These are phyloP conservation scores for Osmerus mordax DNA, from an alignment of 2,113 vertebrate species.

Conservation along the genomic window DNA sequence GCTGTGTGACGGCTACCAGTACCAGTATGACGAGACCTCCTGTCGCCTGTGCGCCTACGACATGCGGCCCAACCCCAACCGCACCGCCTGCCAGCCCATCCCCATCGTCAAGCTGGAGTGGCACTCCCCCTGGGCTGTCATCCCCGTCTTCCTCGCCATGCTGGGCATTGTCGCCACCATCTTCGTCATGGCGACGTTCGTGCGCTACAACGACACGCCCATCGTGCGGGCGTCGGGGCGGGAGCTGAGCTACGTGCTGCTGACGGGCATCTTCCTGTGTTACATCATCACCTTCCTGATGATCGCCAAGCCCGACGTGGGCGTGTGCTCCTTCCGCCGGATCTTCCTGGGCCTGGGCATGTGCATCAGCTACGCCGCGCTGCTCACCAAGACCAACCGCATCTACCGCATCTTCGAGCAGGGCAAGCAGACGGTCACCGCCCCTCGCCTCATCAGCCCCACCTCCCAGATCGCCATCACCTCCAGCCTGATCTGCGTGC, in stretches of 20 bases:
- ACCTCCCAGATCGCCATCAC: slow-evolving; percentile 72
- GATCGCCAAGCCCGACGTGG: slow-evolving; percentile 68
- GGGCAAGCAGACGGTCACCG: slow-evolving; percentile 69
- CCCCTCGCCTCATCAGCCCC: slow-evolving; percentile 70
- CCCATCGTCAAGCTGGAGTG: slow-evolving; percentile 70
- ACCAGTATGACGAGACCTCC: slow-evolving; percentile 68
- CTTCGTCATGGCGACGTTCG: slow-evolving; percentile 69
- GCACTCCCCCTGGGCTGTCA: slow-evolving; percentile 68
- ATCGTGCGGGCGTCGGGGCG: slow-evolving; percentile 67
- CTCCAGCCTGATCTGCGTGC: slow-evolving; percentile 66
- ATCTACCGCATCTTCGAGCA: slow-evolving; percentile 72
- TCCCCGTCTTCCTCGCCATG: slow-evolving; percentile 69
- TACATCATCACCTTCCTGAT: slow-evolving; percentile 73
- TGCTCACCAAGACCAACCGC: slow-evolving; percentile 71
- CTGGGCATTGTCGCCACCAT: slow-evolving; percentile 68
- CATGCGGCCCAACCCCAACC: slow-evolving; percentile 66
- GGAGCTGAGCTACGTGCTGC: slow-evolving; percentile 70
- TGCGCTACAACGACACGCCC: slow-evolving; percentile 68
- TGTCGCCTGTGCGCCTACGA: slow-evolving; percentile 66
- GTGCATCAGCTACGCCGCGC: slow-evolving; percentile 72
- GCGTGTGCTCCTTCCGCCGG: slow-evolving; percentile 67
- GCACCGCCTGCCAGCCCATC: slow-evolving; percentile 67
- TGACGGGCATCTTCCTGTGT: slow-evolving; percentile 70
- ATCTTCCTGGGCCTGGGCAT: slow-evolving; percentile 72
- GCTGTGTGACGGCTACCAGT: slow-evolving; percentile 69